Evolutionary conservation across 2,113 vertebrate genomes (phyloP).

Genomic region (Hippocampus comes): DNA sequence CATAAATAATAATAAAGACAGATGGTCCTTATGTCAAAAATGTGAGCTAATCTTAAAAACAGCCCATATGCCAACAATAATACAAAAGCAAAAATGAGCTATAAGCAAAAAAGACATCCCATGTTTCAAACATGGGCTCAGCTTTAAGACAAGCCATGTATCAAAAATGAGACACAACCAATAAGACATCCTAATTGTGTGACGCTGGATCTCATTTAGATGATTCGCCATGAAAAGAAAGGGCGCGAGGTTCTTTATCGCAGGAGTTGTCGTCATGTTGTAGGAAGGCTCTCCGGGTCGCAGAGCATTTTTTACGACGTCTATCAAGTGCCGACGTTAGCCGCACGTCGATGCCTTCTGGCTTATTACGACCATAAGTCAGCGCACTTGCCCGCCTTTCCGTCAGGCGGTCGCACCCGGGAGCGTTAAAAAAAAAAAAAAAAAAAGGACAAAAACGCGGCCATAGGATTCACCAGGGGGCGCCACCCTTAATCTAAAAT

Average conservation of each 20-base stretch:
- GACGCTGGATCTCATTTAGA: neutral
- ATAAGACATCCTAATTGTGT: neutral
- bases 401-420: neutral
- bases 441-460: neutral
- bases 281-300: neutral
- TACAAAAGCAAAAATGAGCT: neutral
- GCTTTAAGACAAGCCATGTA: neutral
- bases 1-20: no score
- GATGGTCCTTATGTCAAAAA: no score
- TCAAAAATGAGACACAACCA: neutral
- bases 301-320: neutral
- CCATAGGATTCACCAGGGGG: neutral
- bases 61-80: no score
- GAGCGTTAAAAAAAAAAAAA: neutral
- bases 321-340: neutral
- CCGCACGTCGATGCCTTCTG: neutral
- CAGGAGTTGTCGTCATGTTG: neutral
- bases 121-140: no score
- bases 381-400: neutral
- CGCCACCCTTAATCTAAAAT: neutral
- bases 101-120: neutral
- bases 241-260: neutral
- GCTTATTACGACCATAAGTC: constrained; percentile 4
- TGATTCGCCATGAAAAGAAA: neutral
- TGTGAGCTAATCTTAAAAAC: no score